phyloP scores from a whole-genome alignment of 2,113 vertebrate species.

The Pygoscelis antarcticus region DNA sequence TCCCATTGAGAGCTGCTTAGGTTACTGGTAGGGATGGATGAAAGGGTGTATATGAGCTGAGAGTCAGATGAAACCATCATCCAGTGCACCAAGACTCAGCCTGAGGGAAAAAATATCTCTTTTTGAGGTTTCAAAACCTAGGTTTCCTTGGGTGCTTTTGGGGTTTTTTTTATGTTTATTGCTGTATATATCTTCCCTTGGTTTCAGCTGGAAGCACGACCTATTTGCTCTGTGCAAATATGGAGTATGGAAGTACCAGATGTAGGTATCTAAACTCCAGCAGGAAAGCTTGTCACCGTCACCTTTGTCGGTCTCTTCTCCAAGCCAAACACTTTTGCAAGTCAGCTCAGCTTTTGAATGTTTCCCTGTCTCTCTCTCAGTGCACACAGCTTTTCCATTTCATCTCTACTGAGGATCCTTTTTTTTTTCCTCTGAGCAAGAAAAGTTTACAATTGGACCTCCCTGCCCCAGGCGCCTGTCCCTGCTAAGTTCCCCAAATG shows the following conservation, averaged over 20 bases:
- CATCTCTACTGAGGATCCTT: not conserved
- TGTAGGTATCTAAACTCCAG: not conserved
- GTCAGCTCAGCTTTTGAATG: not conserved
- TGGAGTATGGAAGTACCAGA: not conserved
- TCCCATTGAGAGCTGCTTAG: not conserved
- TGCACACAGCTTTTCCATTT: not conserved
- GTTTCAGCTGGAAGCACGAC: not conserved
- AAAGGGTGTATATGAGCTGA: not conserved
- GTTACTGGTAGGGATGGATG: not conserved
- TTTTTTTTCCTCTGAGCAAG: not conserved
- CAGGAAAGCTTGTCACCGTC: not conserved
- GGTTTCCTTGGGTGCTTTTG: not conserved
- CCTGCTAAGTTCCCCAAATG: not conserved
- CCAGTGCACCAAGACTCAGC: not conserved
- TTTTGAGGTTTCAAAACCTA: not conserved
- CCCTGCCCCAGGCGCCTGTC: rapidly evolving
- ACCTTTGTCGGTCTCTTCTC: not conserved
- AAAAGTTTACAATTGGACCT: not conserved
- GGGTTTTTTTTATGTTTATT: not conserved
- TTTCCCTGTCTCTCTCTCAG: not conserved
- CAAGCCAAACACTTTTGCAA: not conserved
- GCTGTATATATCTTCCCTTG: rapidly evolving
- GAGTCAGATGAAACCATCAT: not conserved
- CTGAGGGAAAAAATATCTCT: not conserved
- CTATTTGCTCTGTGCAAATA: rapidly evolving